Percentiles rank a stretch among this genome's conserved stretches.
Evolutionary conservation across 1,140 invertebrate genomes (phyloP).

Genomic region (Tetragonula clypearis): DNA sequence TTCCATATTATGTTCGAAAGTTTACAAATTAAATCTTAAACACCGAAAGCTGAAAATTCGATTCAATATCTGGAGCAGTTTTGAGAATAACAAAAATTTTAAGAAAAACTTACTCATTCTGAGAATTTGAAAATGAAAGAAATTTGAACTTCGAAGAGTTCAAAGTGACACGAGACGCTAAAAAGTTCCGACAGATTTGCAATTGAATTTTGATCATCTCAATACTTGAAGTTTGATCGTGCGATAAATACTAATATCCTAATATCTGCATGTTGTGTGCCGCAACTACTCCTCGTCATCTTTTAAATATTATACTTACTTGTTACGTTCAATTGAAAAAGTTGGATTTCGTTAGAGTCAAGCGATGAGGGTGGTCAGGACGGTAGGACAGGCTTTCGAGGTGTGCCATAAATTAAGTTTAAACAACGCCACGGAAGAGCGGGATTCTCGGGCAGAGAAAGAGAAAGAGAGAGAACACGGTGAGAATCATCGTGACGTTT

Average conservation of each 20-base stretch:
- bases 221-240: slow-evolving; percentile 31
- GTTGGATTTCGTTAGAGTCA: slow-evolving; percentile 89
- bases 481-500: slow-evolving; percentile 84
- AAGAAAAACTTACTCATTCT: not conserved
- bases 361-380: slow-evolving; percentile 98
- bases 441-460: slow-evolving; percentile 51
- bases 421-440: slow-evolving; percentile 76
- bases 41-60: not conserved
- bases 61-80: not conserved
- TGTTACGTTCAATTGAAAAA: slow-evolving; percentile 44
- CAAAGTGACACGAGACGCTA: not conserved
- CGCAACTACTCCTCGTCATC: not conserved
- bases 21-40: too few relatives aligned
- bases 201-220: not conserved
- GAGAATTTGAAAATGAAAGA: not conserved
- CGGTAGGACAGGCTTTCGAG: slow-evolving; percentile 99
- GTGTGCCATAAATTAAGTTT: slow-evolving; percentile 97
- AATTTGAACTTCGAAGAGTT: not conserved
- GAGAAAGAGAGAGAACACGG: slow-evolving; percentile 71
- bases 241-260: not conserved
- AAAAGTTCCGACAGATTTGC: not conserved
- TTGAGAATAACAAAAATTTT: not conserved
- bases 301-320: slow-evolving; percentile 13
- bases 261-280: not conserved
- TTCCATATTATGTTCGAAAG: not conserved